Conservation (phyloP, 2,888 invertebrate species). For the Tenthredo distinguenda region DNA sequence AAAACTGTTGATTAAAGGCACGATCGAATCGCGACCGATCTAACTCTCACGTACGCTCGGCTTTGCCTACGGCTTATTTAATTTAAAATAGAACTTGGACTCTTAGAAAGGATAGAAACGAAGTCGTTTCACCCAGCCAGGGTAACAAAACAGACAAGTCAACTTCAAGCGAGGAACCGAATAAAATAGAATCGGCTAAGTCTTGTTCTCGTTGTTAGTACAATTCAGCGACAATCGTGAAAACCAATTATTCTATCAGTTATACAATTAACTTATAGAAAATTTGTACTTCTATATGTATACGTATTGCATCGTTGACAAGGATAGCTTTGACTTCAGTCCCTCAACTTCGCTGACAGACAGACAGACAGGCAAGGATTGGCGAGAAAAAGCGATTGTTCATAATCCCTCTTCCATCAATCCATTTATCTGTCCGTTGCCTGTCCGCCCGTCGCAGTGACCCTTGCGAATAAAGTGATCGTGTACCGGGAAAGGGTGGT, state of each 20-base stretch:
- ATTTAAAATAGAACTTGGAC: constrained; percentile 1
- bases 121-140: neutral
- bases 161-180: neutral
- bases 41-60: neutral
- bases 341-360: neutral
- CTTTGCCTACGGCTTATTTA: neutral
- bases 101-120: neutral
- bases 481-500: neutral
- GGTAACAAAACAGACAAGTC: neutral
- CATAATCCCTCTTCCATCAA: constrained; percentile 18
- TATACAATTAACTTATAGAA: no score
- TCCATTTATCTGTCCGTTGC: constrained; percentile 39
- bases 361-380: constrained; percentile 22
- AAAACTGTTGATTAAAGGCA: constrained; percentile 30
- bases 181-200: neutral
- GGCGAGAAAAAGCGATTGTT: constrained; percentile 29
- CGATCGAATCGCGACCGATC: neutral
- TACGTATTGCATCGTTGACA: neutral
- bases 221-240: neutral
- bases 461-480: constrained; percentile 37
- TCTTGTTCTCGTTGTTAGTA: neutral
- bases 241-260: neutral
- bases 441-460: constrained; percentile 16
- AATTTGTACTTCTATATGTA: neutral
- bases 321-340: neutral